phyloP scores from a whole-genome alignment of 2,888 invertebrate species.

The Frankliniella intonsa region DNA sequence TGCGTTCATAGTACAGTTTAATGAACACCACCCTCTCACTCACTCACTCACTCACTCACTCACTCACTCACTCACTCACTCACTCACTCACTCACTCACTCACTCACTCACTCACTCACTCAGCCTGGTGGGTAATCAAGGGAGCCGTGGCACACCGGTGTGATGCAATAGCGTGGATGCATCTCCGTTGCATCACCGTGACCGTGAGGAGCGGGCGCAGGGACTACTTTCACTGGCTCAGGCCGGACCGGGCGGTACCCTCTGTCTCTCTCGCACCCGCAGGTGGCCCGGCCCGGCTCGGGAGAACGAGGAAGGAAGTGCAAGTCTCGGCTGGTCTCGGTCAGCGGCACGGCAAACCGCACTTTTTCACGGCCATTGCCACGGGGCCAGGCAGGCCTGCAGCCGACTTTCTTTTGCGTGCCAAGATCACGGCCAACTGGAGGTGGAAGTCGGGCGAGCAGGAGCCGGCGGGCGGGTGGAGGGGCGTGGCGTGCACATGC shows the following conservation, averaged over 20 bases:
- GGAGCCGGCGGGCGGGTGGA: no score
- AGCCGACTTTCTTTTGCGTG: no score
- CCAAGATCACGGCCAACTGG: no score
- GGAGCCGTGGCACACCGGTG: neutral
- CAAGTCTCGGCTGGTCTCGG: neutral
- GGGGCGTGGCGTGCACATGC: no score
- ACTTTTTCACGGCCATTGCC: neutral
- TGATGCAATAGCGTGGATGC: neutral
- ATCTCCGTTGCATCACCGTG: neutral
- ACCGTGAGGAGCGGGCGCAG: neutral
- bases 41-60: no score
- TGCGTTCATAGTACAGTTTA: no score
- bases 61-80: no score
- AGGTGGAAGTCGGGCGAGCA: no score
- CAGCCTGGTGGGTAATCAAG: neutral
- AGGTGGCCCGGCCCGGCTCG: neutral
- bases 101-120: no score
- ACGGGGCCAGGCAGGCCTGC: neutral
- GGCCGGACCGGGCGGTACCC: neutral
- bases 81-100: no score
- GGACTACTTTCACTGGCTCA: neutral
- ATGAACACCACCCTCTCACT: no score
- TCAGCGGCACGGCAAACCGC: no score
- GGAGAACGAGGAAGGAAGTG: neutral
- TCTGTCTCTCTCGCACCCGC: neutral